Base-by-base conservation (phyloP, 2,888 invertebrate species). In the Hemaris fuciformis region DNA sequence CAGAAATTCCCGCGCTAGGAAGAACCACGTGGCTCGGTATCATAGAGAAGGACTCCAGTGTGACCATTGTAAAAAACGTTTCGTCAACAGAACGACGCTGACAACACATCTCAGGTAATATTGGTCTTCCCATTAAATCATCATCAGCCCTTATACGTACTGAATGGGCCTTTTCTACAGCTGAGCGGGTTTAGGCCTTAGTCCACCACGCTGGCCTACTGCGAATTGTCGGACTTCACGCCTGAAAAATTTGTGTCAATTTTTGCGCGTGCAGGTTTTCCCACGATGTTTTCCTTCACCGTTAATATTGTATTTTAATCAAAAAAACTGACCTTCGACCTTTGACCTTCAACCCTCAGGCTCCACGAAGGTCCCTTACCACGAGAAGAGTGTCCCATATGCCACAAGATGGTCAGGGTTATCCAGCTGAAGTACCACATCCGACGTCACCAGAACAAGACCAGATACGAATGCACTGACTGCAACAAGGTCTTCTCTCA, bases 361-460 rank as follows among this genome's bases (percentile, higher is more conserved):
- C 68, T 91, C 0, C 91, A 91, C 78, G 90, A 89, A 60, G 91
- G 91, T 0, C 91, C 91, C 0, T 57, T 88, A 0, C 91, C 91
- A 0, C 70, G 89, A 0, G 80, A 82, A 0, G 85, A 89, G 38
- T 91, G 91, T 13, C 87, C 85, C 0, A 72, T 91, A 1, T 91
- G 91, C 66, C 82, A 86, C 77, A 91, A 91, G 64, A 79, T 88
- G 85, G 91, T 91, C 1, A 82, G 91, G 0, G 70, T 76, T 0
- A 85, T 89, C 0, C 91, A 91, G 18, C 66, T 91, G 0, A 91
- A 91, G 67, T 91, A 91, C 65, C 91, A 91, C 80, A 78, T 91
- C 1, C 83, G 83, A 31, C 31, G 91, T 0, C 91, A 91, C 60
- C 70, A 90, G 73, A 87, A 76, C 68, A 87, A 84, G 46, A 74